A percentile compares a stretch with the other conserved stretches of the same genome.
These are phyloP conservation scores for Nebria ingens DNA, from an alignment of 1,140 invertebrate genomes.

Conservation along the genomic window DNA sequence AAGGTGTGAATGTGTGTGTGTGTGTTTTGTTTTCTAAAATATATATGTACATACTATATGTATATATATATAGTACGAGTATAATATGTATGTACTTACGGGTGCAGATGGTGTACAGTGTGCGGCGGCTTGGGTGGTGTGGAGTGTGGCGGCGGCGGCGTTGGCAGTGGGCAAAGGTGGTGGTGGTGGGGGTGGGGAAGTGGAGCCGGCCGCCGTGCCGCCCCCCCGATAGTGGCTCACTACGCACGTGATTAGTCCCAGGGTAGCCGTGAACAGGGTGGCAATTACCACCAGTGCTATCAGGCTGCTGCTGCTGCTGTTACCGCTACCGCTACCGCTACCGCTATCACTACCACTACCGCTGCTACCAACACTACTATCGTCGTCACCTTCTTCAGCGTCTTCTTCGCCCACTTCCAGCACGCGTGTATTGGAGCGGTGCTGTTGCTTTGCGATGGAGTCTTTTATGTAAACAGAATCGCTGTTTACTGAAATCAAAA, in stretches of 20 bases:
- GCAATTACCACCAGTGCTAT: constrained; percentile 23
- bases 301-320: background rate
- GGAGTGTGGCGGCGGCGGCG: background rate
- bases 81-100: background rate
- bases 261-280: constrained; percentile 23
- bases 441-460: background rate
- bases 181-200: constrained; percentile 23
- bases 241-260: constrained; percentile 27
- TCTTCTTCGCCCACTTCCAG: background rate
- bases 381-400: background rate
- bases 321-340: background rate
- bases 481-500: background rate
- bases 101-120: background rate
- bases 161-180: background rate
- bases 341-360: background rate
- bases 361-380: background rate
- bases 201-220: constrained; percentile 20
- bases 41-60: background rate
- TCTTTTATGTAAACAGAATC: background rate
- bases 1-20: background rate
- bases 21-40: background rate
- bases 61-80: background rate
- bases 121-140: background rate
- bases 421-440: too few relatives aligned
- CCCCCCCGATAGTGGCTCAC: constrained; percentile 25